Base-by-base conservation (phyloP, 2,113 vertebrate genomes). In the Aramus guarauna region DNA sequence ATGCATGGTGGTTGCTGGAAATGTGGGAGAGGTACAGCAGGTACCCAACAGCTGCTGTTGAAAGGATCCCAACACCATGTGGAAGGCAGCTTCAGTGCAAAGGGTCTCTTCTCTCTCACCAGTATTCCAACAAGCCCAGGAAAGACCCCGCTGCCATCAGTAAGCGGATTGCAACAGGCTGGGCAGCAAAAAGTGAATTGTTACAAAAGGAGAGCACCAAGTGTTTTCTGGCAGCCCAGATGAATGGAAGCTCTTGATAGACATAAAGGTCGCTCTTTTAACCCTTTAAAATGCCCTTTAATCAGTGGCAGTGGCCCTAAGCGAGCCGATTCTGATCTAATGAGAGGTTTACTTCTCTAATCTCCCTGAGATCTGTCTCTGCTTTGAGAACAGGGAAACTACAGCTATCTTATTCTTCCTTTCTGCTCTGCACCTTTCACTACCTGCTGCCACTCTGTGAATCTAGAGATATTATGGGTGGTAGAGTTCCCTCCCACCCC, bases 281-380 rank as follows among this genome's bases (percentile, higher is more conserved):
- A 83, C 74, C 62, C 59, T 79, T 92, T 88, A 69, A 90, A 96
- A 77, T 90, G 37, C 32, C 37, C 20, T 85, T 79, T 93, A 92
- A 83, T 83, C 50, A 66, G 59, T 73, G 63, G 36, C 92, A 71
- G 23, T 68, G 43, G 58, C 45, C 66, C 53, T 64, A 47, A 75
- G 73, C 75, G 63, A 93, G 69, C 32, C 1, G 6, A 36, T 64
- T 92, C 53, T 74, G 64, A 60, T 79, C 71, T 88, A 74, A 32
- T 17, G 72, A 66, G 82, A 68, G 67, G 80, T 94, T 85, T 93
- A 80, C 15, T 91, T 92, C 50, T 91, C 58, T 92, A n/a, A 64
- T 92, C 74, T 78, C 66, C 66, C 34, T 37, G 62, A 95, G 62
- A 72, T 92, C 69, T 93, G 18, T 64, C 53, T 91, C 73, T 93